A percentile compares a stretch with the other conserved stretches of the same genome.
Evolutionary conservation across 1,140 invertebrate species (phyloP).

Genomic region (Drosophila hydei): DNA sequence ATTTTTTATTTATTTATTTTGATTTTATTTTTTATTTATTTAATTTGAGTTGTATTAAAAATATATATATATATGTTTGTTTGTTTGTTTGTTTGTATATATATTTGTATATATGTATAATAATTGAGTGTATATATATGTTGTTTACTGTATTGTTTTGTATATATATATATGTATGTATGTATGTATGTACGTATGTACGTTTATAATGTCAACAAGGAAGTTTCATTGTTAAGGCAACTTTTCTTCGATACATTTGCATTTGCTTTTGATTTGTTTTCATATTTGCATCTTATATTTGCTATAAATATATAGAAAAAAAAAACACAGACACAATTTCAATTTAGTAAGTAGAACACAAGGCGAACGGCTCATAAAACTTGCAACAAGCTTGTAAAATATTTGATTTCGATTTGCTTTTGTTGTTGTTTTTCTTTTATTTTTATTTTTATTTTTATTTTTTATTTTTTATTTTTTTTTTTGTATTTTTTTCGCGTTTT

Average conservation of each 20-base stretch:
- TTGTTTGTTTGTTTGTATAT: slow-evolving; percentile 23
- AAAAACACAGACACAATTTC: slow-evolving; percentile 12
- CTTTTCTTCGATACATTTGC: slow-evolving; percentile 27
- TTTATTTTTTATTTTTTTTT: slow-evolving; percentile 17
- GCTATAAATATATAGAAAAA: slow-evolving; percentile 16
- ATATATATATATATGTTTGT: slow-evolving; percentile 32
- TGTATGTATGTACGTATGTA: slow-evolving; percentile 36
- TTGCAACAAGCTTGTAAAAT: slow-evolving; percentile 26
- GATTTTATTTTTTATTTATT: background rate
- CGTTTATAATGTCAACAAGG: slow-evolving; percentile 72
- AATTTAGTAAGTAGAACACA: background rate
- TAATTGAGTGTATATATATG: slow-evolving; percentile 48
- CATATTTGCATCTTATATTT: slow-evolving; percentile 26
- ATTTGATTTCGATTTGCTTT: slow-evolving; percentile 17
- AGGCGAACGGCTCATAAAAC: slow-evolving; percentile 8
- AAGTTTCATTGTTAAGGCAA: slow-evolving; percentile 79
- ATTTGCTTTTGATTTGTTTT: slow-evolving; percentile 9
- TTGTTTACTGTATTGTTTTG: slow-evolving; percentile 49
- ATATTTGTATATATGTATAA: slow-evolving; percentile 26
- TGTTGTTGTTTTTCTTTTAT: slow-evolving; percentile 1
- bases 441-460: background rate
- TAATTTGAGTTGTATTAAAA: slow-evolving; percentile 11
- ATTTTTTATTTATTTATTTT: background rate
- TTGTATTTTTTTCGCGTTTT: background rate
- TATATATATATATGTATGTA: slow-evolving; percentile 45